A percentile compares a stretch with the other conserved stretches of the same genome.
phyloP scores from a whole-genome alignment of 1,140 invertebrate genomes.

The Phymorhynchus buccinoides region DNA sequence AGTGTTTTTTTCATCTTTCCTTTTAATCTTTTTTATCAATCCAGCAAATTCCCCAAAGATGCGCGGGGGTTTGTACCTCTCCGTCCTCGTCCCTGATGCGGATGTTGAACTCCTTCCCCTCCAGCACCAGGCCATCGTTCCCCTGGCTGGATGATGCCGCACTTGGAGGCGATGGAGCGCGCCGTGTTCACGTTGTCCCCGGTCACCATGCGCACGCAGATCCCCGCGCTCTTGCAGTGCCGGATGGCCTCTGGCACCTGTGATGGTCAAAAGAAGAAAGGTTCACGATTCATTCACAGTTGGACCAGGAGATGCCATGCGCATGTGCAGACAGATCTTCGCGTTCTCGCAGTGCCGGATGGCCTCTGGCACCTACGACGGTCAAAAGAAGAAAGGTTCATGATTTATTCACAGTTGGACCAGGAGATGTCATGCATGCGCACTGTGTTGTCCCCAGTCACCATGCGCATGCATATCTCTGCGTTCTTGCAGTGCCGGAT shows the following conservation, averaged over 20 bases:
- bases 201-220: constrained; percentile 99
- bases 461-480: no score
- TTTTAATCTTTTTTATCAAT: background rate
- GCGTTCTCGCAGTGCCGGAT: no score
- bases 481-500: no score
- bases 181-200: constrained; percentile 99
- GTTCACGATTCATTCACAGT: no score
- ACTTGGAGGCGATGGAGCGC: constrained; percentile 96
- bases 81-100: constrained; percentile 91
- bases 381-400: no score
- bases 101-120: constrained; percentile 98
- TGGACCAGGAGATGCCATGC: no score
- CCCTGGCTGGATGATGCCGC: constrained; percentile 94
- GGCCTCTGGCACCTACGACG: no score
- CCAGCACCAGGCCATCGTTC: constrained; percentile 96
- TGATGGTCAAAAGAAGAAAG: no score
- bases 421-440: no score
- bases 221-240: constrained; percentile 97
- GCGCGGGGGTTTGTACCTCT: constrained; percentile 69
- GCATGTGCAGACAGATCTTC: no score
- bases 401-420: no score
- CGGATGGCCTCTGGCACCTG: constrained; percentile 94
- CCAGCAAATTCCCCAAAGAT: background rate
- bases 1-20: no score
- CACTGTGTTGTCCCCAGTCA: constrained; percentile 99